phyloP scores from a whole-genome alignment of 2,797 vertebrate genomes.

The Enteromius mattozi region DNA sequence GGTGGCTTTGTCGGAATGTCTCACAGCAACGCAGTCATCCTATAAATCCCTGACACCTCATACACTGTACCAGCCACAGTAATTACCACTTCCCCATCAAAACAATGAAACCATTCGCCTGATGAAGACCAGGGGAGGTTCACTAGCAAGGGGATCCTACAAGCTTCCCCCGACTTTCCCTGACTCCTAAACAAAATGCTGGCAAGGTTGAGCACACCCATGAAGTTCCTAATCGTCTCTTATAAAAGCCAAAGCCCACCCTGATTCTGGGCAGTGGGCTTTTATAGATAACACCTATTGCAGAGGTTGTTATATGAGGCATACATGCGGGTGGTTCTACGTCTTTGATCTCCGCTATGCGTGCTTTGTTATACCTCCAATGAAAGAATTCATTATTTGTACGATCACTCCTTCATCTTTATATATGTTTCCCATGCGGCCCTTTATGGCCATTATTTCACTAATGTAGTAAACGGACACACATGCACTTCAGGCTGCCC shows the following conservation, averaged over 20 bases:
- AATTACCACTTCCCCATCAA: conserved; percentile 46
- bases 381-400: conserved; percentile 72
- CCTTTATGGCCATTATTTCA: conserved; percentile 76
- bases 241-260: conserved; percentile 71
- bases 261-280: conserved; percentile 66
- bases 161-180: conserved; percentile 37
- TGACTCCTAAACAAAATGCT: conserved; percentile 48
- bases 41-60: conserved; percentile 46
- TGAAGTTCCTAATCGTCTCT: conserved; percentile 54
- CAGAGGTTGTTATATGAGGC: conserved; percentile 67
- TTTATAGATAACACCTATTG: conserved; percentile 70
- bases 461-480: conserved; percentile 77
- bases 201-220: conserved; percentile 49
- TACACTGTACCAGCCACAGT: not conserved
- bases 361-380: conserved; percentile 51
- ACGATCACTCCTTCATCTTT: conserved; percentile 69
- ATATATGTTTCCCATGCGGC: conserved; percentile 72
- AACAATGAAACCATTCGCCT: conserved; percentile 4
- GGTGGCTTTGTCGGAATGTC: conserved; percentile 41
- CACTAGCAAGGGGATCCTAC: conserved; percentile 27
- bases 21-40: conserved; percentile 19
- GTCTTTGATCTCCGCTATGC: conserved; percentile 55
- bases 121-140: conserved; percentile 10
- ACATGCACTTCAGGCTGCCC: conserved; percentile 72
- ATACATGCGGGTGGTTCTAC: conserved; percentile 45